Evolutionary conservation across 2,797 vertebrate species (phyloP), one percentile per base, ranked within the genome.

Genomic region (Parambassis ranga): DNA sequence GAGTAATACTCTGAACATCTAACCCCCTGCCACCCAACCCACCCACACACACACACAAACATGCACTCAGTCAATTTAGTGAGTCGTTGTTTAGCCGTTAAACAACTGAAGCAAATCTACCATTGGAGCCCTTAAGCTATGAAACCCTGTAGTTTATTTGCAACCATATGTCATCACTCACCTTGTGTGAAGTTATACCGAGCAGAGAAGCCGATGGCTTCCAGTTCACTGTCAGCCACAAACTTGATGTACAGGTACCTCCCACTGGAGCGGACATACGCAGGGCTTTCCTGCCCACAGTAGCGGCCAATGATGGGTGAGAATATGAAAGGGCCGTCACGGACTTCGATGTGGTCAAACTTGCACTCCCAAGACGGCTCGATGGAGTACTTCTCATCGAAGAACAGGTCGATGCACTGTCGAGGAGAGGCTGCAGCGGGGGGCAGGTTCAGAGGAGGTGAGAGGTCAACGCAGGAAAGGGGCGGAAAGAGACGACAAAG

Each of bases 281-380:
- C 87, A 5, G 98, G 98, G 77, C 94, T 98, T 74, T 97, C 92
- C 74, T 97, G 94, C 73, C 97, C 96, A 71, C 98, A 99, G 87
- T 97, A 99, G 65, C 98, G 96, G 32, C 98, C 97, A 44, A 99
- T 95, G 81, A 98, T 96, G 68, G 96, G 94, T 31, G 98, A 99
- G 92, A 97, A 98, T 48, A 92, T 93, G 84, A 99, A 99, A 48
- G 98, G 96, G 81, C 98, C 98, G 68, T 99, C 97, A 32, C 98
- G 93, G 44, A 99, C 95, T 91, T 99, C 98, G 65, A 99, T 97
- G 61, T 99, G 96, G 85, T 99, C 96, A 80, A 99, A 99, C 89
- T 98, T 97, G 67, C 98, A 99, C 65, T 99, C 96, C 98, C 97
- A 99, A 36, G 98, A 99, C 2, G 97, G 95, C 77, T 99, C 98